Base-by-base conservation (phyloP, 2,113 vertebrate species). In the Heliornis fulica region DNA sequence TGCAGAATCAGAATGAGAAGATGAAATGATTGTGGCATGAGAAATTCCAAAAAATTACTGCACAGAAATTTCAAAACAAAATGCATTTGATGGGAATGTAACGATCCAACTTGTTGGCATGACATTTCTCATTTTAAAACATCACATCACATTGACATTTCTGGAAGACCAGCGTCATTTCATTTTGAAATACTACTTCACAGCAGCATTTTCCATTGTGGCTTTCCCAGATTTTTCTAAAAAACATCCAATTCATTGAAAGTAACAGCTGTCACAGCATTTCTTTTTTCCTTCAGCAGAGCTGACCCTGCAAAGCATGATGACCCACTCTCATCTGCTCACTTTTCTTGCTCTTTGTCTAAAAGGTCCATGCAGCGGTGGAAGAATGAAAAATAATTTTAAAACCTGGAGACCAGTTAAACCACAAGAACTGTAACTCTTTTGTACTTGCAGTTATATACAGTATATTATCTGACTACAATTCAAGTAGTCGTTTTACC, bases 91-190 rank as follows among this genome's bases (percentile, higher is more conserved):
- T 71, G 53, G 56, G 69, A 96, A 87, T 68, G 64, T 92, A 94
- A 87, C 86, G 84, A 74, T 74, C 65, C 89, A 84, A 92, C 83
- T 60, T 71, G 64, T 2, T 81, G 91, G 77, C 60, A 31, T 54
- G 80, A 66, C 86, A 94, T 75, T 89, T 90, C 87, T 89, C 65
- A 78, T 91, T 94, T 88, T 87, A 74, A 94, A 93, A 83, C 89
- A 90, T 29, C 93, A 81, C 56, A 89, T 51, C 77, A 81, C 81
- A 84, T 3, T 78, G 64, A 11, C 93, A 83, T 71, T 92, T 95
- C 77, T 71, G 69, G 61, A 91, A 84, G 83, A 90, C 76, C 63
- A 50, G 50, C 59, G 60, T 22, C 29, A 36, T 83, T 93, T 90
- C 53, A 61, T 53, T 94, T 69, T 85, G 53, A 92, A 79, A 61